Evolutionary conservation across 2,113 vertebrate species (phyloP).

Genomic region (Nothobranchius kuhntae): DNA sequence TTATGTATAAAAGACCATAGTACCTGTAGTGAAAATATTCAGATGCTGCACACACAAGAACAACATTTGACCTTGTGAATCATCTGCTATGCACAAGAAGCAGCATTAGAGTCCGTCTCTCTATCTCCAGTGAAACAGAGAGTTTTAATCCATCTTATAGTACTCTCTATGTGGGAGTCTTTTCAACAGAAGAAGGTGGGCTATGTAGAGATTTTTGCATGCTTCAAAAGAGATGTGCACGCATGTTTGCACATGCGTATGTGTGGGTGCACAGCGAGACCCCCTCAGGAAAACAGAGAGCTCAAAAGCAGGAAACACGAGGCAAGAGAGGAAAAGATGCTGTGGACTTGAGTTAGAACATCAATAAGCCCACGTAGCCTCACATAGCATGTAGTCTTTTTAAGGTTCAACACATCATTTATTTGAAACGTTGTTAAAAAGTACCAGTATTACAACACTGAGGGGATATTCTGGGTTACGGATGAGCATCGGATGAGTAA

Average conservation of each 20-base stretch:
- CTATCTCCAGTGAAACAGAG: not conserved
- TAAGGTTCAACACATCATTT: not conserved
- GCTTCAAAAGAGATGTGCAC: not conserved
- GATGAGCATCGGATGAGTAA: slow-evolving; percentile 13
- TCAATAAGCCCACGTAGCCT: not conserved
- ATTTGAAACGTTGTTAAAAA: not conserved
- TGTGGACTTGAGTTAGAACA: not conserved
- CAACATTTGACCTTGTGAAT: not conserved
- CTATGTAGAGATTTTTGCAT: not conserved
- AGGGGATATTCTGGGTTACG: not conserved
- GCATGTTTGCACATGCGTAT: not conserved
- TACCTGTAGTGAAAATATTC: not conserved
- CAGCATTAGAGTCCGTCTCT: not conserved
- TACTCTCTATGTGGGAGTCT: not conserved
- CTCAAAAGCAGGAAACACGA: not conserved
- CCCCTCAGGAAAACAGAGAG: not conserved
- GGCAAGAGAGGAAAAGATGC: not conserved
- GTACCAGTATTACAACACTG: not conserved
- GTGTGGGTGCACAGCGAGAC: not conserved
- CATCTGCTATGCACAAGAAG: not conserved
- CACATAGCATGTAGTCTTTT: not conserved
- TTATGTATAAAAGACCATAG: too few relatives aligned
- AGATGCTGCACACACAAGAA: not conserved
- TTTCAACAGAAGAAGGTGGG: not conserved
- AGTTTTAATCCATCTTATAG: not conserved